Evolutionary conservation across 2,888 invertebrate genomes (phyloP).

Genomic region (Hoplodrina blanda): DNA sequence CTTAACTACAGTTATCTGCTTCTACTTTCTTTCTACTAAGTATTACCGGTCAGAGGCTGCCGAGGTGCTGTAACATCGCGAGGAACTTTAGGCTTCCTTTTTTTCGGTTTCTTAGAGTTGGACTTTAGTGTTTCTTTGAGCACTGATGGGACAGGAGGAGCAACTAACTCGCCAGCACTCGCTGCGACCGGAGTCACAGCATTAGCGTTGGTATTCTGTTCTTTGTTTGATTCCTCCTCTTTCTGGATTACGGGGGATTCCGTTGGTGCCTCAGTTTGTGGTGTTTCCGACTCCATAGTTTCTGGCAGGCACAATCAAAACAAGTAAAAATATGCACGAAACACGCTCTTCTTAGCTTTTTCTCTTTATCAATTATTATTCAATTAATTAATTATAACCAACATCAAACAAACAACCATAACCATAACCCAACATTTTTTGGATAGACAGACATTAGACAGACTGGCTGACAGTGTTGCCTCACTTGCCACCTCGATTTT

Average conservation of each 20-base stretch:
- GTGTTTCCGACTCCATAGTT: conserved; percentile 46
- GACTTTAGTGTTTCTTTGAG: conserved; percentile 78
- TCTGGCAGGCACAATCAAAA: background rate
- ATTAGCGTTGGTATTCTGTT: conserved; percentile 26
- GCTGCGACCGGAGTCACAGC: conserved; percentile 11
- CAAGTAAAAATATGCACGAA: background rate
- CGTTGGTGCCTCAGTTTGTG: conserved; percentile 20
- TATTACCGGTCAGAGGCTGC: conserved; percentile 92
- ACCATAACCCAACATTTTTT: background rate
- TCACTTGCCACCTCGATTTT: too few species aligned
- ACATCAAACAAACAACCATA: background rate
- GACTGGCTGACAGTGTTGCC: too few species aligned
- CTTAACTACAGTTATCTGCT: too few species aligned
- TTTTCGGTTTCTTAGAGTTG: conserved; percentile 89
- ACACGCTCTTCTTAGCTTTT: background rate
- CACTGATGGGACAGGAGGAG: conserved; percentile 40
- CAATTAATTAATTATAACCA: too few species aligned
- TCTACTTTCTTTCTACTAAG: background rate
- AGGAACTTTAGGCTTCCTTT: conserved; percentile 92
- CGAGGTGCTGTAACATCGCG: conserved; percentile 94
- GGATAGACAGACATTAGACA: too few species aligned
- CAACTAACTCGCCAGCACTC: conserved; percentile 21
- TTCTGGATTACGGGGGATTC: conserved; percentile 19
- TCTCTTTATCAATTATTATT: background rate
- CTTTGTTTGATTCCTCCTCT: conserved; percentile 49